Base-by-base conservation (phyloP, 2,113 vertebrate species). In the Dromaius novaehollandiae region DNA sequence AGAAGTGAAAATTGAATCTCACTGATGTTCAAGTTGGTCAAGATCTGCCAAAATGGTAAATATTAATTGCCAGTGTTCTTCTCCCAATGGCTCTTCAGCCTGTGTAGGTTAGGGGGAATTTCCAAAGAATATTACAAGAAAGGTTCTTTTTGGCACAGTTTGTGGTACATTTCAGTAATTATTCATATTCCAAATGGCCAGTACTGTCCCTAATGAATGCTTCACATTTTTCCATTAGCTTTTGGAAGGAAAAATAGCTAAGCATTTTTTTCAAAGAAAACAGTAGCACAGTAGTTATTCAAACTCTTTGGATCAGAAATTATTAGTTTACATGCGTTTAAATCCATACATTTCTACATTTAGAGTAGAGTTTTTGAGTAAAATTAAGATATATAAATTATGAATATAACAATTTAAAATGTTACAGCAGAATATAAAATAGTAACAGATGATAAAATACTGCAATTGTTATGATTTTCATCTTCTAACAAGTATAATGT, bases 1-100 rank as follows among this genome's bases (percentile, higher is more conserved):
- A 21, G 46, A 88, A 36, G 30, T 66, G 71, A 89, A 64, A 97
- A 92, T 34, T 82, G 84, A 79, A 84, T 95, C 56, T 87, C 7
- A 1, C 69, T 71, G 18, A 32, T 81, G 40, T 60, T 68, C 50
- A 79, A 15, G 8, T 32, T 71, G 13, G 15, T 40, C 60, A 81
- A 74, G 76, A 71, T 30, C 5, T 82, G 53, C 16, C 20, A 22
- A 38, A 91, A 53, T 17, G 38, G 18, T 78, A 93, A 80, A 44
- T 88, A 78, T 19, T 86, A 77, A 88, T 95, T 70, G 73, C 70
- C 5, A 7, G 5, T 44, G 11, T 53, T 90, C 48, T 89, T 75
- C 32, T 32, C 6, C 17, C 8, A 50, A 5, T 34, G 10, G 44
- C 75, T 75, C 26, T 24, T 70, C 38, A 58, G 15, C 25, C 63